A percentile compares a stretch with the other conserved stretches of the same genome.
phyloP scores from a whole-genome alignment of 2,888 invertebrate genomes.

The Agrotis exclamationis region DNA sequence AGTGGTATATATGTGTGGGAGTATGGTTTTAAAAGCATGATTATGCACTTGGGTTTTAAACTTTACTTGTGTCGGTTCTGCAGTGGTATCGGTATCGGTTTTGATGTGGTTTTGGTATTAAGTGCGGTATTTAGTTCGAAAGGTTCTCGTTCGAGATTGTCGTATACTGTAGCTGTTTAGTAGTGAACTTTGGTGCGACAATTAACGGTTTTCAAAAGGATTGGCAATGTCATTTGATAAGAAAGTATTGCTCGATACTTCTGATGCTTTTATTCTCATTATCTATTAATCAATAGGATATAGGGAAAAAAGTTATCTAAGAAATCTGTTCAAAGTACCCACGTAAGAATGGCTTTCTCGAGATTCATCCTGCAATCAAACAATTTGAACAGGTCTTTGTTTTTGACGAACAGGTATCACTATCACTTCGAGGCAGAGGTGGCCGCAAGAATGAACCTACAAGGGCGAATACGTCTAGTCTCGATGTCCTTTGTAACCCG shows the following conservation, averaged over 20 bases:
- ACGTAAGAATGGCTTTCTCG: too few relatives aligned
- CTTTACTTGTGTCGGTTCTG: constrained; percentile 7
- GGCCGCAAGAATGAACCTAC: too few relatives aligned
- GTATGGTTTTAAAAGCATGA: constrained; percentile 47
- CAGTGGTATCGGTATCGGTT: constrained; percentile 4
- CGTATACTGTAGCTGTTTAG: background rate
- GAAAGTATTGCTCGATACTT: background rate
- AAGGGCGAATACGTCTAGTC: too few relatives aligned
- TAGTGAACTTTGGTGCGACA: background rate
- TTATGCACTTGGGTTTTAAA: constrained; percentile 39
- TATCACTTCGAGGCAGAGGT: too few relatives aligned
- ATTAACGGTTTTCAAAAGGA: background rate
- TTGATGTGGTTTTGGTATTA: constrained; percentile 14
- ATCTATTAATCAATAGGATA: too few relatives aligned
- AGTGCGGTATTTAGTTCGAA: constrained; percentile 35
- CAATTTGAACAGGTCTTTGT: too few relatives aligned
- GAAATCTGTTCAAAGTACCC: too few relatives aligned
- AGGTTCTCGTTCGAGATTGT: background rate
- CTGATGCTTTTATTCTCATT: background rate
- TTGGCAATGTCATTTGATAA: too few relatives aligned
- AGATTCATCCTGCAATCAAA: too few relatives aligned
- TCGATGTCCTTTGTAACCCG: too few relatives aligned
- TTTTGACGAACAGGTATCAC: too few relatives aligned
- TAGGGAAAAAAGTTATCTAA: too few relatives aligned
- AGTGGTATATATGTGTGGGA: constrained; percentile 18